Base-by-base conservation (phyloP, 1,140 invertebrate genomes). In the Colletes gigas region DNA sequence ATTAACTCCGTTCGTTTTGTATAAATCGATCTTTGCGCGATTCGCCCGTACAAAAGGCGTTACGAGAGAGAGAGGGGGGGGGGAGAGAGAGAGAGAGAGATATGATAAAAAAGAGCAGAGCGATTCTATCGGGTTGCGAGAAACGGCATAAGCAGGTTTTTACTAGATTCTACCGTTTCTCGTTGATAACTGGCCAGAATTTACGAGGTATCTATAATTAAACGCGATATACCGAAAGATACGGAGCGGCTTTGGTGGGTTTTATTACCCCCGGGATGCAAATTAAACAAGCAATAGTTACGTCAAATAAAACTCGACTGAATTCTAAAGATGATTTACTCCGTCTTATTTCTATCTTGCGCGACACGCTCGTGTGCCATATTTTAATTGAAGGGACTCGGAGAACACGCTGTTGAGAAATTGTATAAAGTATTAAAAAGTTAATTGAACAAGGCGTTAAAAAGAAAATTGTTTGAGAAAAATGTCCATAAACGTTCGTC, bases 1-100 rank as follows among this genome's bases (percentile, higher is more conserved):
- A 78, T 71, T 71, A 71, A 78, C 30, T 76, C 4, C 10, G 74
- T 54, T 63, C 15, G 15, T 67, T 76, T 68, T 19, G n/a, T 55
- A 19, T 3, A 54, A 65, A 30, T 74, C 21, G 21, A 44, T 12
- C 10, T 21, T 12, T 10, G 52, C 10, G 8, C 9, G 69, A 57
- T 39, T 66, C 62, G 39, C 41, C 44, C 73, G 73, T 17, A 39
- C n/a, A 41, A 54, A 65, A 52, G 59, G 21, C 19, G 30, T 19
- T 10, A 1, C 71, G 15, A 52, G 15, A 15, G 19, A 44, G 39
- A 65, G 57, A 7, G n/a, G 55, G 17, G 19, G 15, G n/a, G 5
- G 15, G 17, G 8, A 17, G 17, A 4, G 5, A 54, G 12, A 54
- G 10, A 52, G 10, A n/a, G 9, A 50, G n/a, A 65, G n/a, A 6